Base-by-base conservation (phyloP, 2,797 vertebrate species). In the Pangasius macronema region DNA sequence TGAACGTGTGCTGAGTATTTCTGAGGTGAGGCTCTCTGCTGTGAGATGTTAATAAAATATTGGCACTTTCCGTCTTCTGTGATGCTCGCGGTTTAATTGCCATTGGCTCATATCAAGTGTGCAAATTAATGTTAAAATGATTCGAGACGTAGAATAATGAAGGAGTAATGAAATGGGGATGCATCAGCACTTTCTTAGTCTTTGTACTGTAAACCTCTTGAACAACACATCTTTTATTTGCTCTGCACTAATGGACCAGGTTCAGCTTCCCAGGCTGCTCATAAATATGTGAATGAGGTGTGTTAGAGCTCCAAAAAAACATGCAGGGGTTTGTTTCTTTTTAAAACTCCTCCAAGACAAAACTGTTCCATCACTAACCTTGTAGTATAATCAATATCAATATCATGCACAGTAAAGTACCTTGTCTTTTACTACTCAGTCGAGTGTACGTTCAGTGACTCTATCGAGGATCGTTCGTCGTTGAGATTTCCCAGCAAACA, bases 41-140 rank as follows among this genome's bases (percentile, higher is more conserved):
- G 53, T 3, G 73, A 76, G 59, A 79, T 39, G 76, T 70, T 83
- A 76, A 84, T 87, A 53, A 87, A 89, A 83, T 84, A 86, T 70
- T 70, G 59, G 86, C 39, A 24, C 42, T 53, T 30, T 81, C 49
- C 42, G 49, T 39, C 76, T 83, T 89, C 68, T 36, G 30, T 22
- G 36, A 89, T 42, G 49, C 53, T 87, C 59, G 65, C 30, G 20
- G 80, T 79, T 87, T 87, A 83, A 86, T 42, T 53, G 63, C 70
- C n/a, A 67, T 30, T 27, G 70, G 73, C 49, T 42, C 1, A 14
- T 53, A 76, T 85, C 55, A 53, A 83, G 51, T 73, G 72, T 36
- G 46, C 80, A 57, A 55, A 87, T 42, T 14, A 86, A 85, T 84
- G 72, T 83, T 49, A n/a, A 76, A 81, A 53, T 30, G 27, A 82